Base-by-base conservation (phyloP, 1,140 invertebrate species). In the Scaptomyza hsui region DNA sequence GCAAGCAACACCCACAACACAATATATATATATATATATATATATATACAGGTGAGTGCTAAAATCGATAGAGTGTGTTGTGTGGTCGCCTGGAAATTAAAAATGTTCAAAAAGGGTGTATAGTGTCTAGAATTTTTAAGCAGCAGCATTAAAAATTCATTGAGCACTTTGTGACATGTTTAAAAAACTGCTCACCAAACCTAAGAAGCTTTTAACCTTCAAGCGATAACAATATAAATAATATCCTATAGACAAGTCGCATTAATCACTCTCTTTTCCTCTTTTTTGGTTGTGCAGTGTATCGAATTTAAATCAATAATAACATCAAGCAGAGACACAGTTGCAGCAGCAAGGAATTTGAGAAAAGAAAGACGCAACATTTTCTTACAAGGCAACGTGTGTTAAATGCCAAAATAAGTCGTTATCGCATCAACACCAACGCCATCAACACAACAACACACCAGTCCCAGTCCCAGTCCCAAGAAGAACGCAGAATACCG, bases 351-450 rank as follows among this genome's bases (percentile, higher is more conserved):
- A 61, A 69, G 13, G 21, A 6, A 51, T 26, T 21, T 37, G 13
- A 41, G 48, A 16, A 21, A 6, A 4, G 16, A 13, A 4, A 42
- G n/a, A n/a, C n/a, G n/a, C n/a, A 41, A 9, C 21, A 42, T 39
- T 32, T 51, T 41, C 52, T 59, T 19, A 35, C 6, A 45, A 26
- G 47, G 48, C 12, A 13, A 26, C 48, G 19, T 56, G 52, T 49
- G 24, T 72, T 76, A 85, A 65, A 85, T 86, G 81, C 41, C 81
- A 86, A 86, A 74, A 86, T 86, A 86, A 86, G 81, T 88, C 81
- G 81, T 21, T 86, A 86, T 72, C 75, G 78, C 45, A 67, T 88
- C 15, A 81, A 88, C 49, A 82, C 71, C 65, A 81, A 70, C 69
- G 82, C 81, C 73, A 81, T 81, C 77, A 85, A 69, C 77, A 86